Conservation (phyloP, 2,888 invertebrate genomes). For the Odontomyia ornata region DNA sequence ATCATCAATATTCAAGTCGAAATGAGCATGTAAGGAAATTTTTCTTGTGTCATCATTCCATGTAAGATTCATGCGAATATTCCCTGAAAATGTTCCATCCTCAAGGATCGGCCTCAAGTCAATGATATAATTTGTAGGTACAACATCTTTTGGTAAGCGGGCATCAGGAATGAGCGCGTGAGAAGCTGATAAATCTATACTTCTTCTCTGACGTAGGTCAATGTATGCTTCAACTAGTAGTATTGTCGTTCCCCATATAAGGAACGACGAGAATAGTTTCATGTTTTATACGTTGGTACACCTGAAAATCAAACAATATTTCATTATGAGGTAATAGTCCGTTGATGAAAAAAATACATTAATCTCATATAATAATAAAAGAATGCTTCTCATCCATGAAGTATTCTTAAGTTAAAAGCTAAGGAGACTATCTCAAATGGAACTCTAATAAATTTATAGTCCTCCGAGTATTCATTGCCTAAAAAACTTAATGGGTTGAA, state of each 20-base stretch:
- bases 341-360: background rate
- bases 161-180: slow-evolving; percentile 72
- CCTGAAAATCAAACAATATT: background rate
- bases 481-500: too few relatives aligned
- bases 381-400: background rate
- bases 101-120: slow-evolving; percentile 74
- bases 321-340: too few relatives aligned
- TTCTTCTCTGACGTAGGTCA: slow-evolving; percentile 65
- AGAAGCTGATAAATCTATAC: slow-evolving; percentile 78
- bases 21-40: slow-evolving; percentile 73
- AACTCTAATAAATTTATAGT: too few relatives aligned
- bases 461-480: too few relatives aligned
- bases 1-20: slow-evolving; percentile 70
- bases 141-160: slow-evolving; percentile 70
- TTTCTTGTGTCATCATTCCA: slow-evolving; percentile 71
- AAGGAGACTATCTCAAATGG: too few relatives aligned
- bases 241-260: slow-evolving; percentile 51
- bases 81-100: slow-evolving; percentile 73
- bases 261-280: slow-evolving; percentile 52
- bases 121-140: slow-evolving; percentile 73
- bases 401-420: background rate
- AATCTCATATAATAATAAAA: background rate
- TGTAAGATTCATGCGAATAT: slow-evolving; percentile 74
- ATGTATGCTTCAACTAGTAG: slow-evolving; percentile 51
- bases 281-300: slow-evolving; percentile 26